phyloP scores from a whole-genome alignment of 2,888 invertebrate genomes.

The Cinara cedri region DNA sequence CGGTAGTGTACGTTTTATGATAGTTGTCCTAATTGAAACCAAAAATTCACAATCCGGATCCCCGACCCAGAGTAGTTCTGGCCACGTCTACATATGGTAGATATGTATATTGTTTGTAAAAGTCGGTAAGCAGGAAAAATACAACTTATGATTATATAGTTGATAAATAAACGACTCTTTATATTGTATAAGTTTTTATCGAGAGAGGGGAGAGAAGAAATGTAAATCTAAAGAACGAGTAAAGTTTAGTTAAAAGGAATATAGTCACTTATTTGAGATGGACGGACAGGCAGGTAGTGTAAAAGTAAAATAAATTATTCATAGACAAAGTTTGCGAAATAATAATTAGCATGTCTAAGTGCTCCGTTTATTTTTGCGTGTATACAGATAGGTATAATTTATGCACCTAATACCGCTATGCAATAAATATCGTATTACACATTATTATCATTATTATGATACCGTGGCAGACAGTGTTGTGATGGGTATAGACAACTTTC shows the following conservation, averaged over 20 bases:
- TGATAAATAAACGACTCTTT: background rate
- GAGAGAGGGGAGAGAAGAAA: no score
- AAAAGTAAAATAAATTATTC: constrained; percentile 32
- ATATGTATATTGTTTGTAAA: no score
- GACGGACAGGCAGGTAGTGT: no score
- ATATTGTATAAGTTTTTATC: no score
- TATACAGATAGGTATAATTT: background rate
- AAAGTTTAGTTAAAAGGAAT: background rate
- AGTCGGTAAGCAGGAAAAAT: no score
- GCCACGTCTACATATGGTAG: no score
- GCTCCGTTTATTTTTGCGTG: background rate
- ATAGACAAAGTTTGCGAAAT: constrained; percentile 28
- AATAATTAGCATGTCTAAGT: constrained; percentile 31
- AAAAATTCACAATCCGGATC: no score
- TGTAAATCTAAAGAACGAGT: background rate
- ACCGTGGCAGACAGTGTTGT: no score
- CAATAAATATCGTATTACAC: constrained; percentile 15
- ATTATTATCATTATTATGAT: background rate
- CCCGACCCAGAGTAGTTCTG: no score
- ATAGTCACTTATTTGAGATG: background rate
- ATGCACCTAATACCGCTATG: background rate
- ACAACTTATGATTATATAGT: background rate
- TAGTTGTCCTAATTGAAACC: no score
- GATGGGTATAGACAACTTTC: background rate
- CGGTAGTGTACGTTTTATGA: no score